Evolutionary conservation across 2,113 vertebrate species (phyloP).

Genomic region (Cynopterus brachyotis): DNA sequence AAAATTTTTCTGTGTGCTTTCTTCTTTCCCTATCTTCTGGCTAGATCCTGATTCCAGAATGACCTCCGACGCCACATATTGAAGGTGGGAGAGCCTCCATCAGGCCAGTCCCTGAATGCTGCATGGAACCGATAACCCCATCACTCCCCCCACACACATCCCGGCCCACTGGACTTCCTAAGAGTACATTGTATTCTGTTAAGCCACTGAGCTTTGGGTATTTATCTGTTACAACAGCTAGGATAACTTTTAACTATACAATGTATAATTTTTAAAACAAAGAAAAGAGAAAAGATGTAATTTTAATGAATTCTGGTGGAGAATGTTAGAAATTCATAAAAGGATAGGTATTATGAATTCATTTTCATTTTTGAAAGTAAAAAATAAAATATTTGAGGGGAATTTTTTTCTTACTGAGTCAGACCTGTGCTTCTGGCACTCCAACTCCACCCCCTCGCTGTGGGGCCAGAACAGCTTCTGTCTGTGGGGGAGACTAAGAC

Average conservation of each 20-base stretch:
- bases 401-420: background rate
- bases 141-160: background rate
- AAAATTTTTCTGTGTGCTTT: background rate
- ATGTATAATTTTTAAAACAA: background rate
- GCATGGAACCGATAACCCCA: no score
- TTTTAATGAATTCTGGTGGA: background rate
- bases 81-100: background rate
- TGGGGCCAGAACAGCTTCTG: background rate
- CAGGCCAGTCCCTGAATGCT: background rate
- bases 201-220: background rate
- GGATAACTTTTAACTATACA: background rate
- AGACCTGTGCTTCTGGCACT: fast-evolving
- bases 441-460: fast-evolving
- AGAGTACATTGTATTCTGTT: background rate
- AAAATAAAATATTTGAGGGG: background rate
- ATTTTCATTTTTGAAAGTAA: background rate
- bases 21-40: background rate
- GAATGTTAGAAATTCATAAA: background rate
- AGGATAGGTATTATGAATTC: background rate
- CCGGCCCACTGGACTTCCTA: background rate
- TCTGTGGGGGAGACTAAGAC: background rate
- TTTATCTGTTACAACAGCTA: background rate
- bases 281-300: background rate
- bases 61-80: fast-evolving
- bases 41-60: background rate